Evolutionary conservation across 2,888 invertebrate species (phyloP).

Genomic region (Anaspis maculata): DNA sequence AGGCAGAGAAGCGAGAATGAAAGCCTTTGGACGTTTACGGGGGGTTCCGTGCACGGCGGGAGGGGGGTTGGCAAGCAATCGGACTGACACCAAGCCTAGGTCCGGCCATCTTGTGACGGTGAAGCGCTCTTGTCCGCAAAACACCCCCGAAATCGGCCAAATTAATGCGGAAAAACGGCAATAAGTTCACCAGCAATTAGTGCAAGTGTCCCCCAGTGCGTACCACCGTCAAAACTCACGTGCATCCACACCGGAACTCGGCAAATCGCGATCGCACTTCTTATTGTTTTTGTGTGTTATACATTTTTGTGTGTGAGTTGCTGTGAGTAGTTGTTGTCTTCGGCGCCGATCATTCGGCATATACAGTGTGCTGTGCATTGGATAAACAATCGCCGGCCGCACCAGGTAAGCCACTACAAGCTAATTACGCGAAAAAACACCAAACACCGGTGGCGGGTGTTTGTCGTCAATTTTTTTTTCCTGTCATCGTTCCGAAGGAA

Average conservation of each 20-base stretch:
- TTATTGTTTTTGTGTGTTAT: constrained; percentile 32
- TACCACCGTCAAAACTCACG: constrained; percentile 32
- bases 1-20: constrained; percentile 43
- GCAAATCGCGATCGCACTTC: constrained; percentile 15
- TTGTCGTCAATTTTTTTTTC: too few relatives aligned
- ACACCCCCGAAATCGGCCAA: constrained; percentile 33
- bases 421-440: too few relatives aligned
- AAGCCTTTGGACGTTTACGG: constrained; percentile 42
- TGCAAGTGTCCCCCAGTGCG: constrained; percentile 31
- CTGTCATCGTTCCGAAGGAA: too few relatives aligned
- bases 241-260: constrained; percentile 24
- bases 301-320: constrained; percentile 37
- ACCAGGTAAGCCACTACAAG: too few relatives aligned
- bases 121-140: constrained; percentile 38
- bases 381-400: too few relatives aligned
- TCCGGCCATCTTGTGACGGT: constrained; percentile 45
- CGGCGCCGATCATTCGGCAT: too few relatives aligned
- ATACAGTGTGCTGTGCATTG: too few relatives aligned
- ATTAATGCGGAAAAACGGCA: constrained; percentile 10
- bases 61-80: constrained; percentile 41
- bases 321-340: too few relatives aligned
- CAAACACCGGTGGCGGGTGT: too few relatives aligned
- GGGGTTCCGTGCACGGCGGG: constrained; percentile 42
- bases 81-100: constrained; percentile 44
- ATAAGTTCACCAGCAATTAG: constrained; percentile 16